Percentiles rank a stretch among this genome's conserved stretches.
phyloP scores from a whole-genome alignment of 2,113 vertebrate species.

The Ailurus styani region DNA sequence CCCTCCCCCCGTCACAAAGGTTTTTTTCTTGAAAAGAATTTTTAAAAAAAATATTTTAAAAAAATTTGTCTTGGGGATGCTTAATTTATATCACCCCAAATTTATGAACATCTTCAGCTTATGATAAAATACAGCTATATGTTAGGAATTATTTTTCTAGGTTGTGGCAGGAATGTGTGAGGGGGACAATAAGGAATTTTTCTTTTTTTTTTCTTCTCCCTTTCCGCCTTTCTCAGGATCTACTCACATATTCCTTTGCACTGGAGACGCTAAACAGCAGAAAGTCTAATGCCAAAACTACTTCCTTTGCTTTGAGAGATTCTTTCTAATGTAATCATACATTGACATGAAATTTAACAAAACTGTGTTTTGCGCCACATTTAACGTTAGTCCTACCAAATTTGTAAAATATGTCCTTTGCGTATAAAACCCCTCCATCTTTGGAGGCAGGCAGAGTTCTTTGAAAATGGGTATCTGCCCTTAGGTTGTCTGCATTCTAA shows the following conservation, averaged over 20 bases:
- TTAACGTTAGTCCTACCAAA: not conserved
- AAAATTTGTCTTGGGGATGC: not conserved
- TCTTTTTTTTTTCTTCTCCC: not conserved
- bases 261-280: not conserved
- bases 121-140: not conserved
- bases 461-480: not conserved
- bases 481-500: not conserved
- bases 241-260: not conserved
- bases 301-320: not conserved
- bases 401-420: not conserved
- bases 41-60: no score
- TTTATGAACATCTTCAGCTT: not conserved
- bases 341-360: not conserved
- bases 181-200: rapidly evolving
- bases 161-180: not conserved
- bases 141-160: not conserved
- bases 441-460: not conserved
- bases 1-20: not conserved
- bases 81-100: not conserved
- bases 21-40: not conserved
- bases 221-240: not conserved
- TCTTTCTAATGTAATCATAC: not conserved
- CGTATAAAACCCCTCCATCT: not conserved
- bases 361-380: not conserved
- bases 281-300: not conserved